Conservation (phyloP, 53 echinoderm and acorn worm species). For the Antedon mediterranea region DNA sequence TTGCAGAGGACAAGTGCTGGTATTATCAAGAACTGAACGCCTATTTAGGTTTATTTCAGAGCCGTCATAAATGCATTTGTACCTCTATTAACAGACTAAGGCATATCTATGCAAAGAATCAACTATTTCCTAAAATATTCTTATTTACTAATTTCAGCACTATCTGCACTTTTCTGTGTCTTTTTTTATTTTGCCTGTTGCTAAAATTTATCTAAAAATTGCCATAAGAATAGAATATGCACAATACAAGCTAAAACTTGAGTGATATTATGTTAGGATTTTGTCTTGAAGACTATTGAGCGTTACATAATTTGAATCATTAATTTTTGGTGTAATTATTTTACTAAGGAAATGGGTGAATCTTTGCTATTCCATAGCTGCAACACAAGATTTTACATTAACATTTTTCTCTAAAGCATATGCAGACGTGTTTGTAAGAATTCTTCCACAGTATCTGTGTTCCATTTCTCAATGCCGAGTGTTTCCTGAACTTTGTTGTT, state of each 20-base stretch:
- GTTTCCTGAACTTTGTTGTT: constrained; percentile 56
- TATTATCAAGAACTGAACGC: constrained; percentile 12
- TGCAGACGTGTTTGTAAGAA: constrained; percentile 62
- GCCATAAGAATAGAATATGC: no score
- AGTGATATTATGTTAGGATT: no score
- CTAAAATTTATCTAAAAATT: no score
- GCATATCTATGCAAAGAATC: neutral
- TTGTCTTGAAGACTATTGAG: no score
- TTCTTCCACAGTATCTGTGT: constrained; percentile 97
- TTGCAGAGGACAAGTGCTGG: neutral
- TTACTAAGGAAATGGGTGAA: neutral
- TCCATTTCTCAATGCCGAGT: constrained; percentile 98
- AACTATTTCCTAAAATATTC: neutral
- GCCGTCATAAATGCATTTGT: constrained; percentile 22
- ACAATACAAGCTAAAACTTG: no score
- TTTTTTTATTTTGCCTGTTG: no score
- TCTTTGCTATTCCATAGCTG: neutral
- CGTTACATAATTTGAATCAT: no score
- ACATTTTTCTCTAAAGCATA: constrained; percentile 9
- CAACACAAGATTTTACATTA: no score
- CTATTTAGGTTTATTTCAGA: constrained; percentile 18
- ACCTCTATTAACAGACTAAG: neutral
- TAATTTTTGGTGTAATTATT: no score
- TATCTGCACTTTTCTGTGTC: no score
- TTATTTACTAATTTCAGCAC: no score